Evolutionary conservation across 2,797 vertebrate species (phyloP).

Genomic region (Chelon auratus): DNA sequence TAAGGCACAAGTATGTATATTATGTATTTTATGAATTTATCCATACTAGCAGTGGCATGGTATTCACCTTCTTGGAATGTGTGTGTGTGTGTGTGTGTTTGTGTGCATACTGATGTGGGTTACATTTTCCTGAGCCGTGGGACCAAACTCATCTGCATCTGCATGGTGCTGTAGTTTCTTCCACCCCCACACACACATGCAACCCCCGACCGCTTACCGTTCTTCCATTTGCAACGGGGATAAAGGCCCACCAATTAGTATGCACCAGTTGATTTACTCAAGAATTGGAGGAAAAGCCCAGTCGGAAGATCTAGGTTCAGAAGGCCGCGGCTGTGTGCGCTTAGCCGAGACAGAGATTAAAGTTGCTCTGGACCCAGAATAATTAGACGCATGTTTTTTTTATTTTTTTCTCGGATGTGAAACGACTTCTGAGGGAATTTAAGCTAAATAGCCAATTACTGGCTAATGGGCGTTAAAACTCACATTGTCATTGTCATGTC

Average conservation of each 20-base stretch:
- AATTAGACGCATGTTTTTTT: slow-evolving; percentile 27
- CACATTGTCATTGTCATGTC: background rate
- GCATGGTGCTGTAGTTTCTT: slow-evolving; percentile 41
- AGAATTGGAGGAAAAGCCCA: slow-evolving; percentile 48
- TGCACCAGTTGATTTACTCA: slow-evolving; percentile 70
- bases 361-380: slow-evolving; percentile 17
- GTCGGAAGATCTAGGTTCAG: slow-evolving; percentile 49
- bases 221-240: slow-evolving; percentile 56
- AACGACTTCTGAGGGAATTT: slow-evolving; percentile 36
- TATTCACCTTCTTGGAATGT: background rate
- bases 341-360: background rate
- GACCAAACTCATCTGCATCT: slow-evolving; percentile 13
- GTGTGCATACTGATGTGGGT: slow-evolving; percentile 26
- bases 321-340: slow-evolving; percentile 10
- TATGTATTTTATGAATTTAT: background rate
- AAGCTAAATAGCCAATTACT: slow-evolving; percentile 49
- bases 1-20: no score
- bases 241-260: slow-evolving; percentile 65
- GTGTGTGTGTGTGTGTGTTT: background rate
- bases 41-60: background rate
- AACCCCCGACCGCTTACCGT: slow-evolving; percentile 12
- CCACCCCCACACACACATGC: slow-evolving; percentile 28
- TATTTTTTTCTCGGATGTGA: slow-evolving; percentile 15
- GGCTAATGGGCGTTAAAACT: slow-evolving; percentile 19
- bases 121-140: slow-evolving; percentile 39